Conservation (phyloP, 2,888 invertebrate species). For the Piscicola geometra region DNA sequence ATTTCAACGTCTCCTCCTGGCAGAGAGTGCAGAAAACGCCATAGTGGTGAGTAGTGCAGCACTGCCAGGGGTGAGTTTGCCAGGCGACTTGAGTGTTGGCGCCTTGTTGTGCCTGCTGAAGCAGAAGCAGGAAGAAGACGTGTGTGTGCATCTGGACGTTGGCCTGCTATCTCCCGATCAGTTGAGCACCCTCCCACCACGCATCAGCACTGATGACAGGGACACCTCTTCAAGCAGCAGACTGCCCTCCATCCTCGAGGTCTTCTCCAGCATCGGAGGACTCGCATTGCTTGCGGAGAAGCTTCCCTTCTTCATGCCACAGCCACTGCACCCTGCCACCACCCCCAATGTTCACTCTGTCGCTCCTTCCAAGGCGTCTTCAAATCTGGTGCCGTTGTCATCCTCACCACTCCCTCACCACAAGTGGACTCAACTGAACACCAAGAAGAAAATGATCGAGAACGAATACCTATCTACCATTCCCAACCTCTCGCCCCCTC, state of each 20-base stretch:
- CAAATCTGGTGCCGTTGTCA: constrained; percentile 1
- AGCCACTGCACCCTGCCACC: constrained; percentile 50
- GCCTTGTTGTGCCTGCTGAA: constrained; percentile 34
- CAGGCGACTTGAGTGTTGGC: constrained; percentile 38
- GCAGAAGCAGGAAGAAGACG: background rate
- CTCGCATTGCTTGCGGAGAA: constrained; percentile 81
- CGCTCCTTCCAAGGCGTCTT: background rate
- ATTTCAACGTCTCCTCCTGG: no score
- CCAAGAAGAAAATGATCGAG: constrained; percentile 1
- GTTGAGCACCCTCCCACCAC: background rate
- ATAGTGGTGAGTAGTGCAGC: background rate
- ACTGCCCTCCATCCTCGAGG: constrained; percentile 66
- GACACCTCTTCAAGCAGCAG: background rate
- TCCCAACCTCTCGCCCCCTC: background rate
- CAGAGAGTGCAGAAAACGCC: no score
- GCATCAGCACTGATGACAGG: background rate
- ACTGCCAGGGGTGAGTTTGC: background rate
- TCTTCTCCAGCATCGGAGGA: constrained; percentile 82
- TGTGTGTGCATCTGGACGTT: background rate
- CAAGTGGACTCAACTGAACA: constrained; percentile 29
- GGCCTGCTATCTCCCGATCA: background rate
- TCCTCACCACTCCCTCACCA: constrained; percentile 4
- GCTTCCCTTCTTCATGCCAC: constrained; percentile 80
- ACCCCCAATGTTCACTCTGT: background rate
- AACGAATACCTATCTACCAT: background rate